Conservation (phyloP, 2,797 vertebrate species). For the Ceryle rudis region DNA sequence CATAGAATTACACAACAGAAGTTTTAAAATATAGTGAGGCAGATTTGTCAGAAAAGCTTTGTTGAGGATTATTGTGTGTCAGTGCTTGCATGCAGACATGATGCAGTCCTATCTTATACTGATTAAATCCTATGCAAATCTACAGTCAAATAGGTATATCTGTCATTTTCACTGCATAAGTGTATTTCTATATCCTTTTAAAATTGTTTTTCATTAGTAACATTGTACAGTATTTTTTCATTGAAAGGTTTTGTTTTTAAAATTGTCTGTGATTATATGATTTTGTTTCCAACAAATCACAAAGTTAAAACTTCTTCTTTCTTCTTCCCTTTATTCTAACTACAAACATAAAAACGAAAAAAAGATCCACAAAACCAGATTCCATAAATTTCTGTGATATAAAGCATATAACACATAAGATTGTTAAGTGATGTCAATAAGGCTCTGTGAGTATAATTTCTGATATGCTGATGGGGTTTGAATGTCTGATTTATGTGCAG, state of each 20-base stretch:
- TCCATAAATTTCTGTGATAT: not conserved
- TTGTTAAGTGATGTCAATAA: not conserved
- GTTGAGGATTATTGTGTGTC: not conserved
- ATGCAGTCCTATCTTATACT: not conserved
- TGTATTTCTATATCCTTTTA: not conserved
- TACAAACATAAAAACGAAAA: not conserved
- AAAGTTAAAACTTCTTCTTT: not conserved
- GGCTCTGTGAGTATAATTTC: not conserved
- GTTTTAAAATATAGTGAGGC: not conserved
- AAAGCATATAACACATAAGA: fast-evolving
- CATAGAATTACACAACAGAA: not conserved
- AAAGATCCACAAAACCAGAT: not conserved
- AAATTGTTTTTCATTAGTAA: not conserved
- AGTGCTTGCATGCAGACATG: not conserved
- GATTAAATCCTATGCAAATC: not conserved
- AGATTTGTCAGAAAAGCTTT: constrained; percentile 24
- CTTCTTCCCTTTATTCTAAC: not conserved
- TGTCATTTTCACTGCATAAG: not conserved
- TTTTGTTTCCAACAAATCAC: not conserved
- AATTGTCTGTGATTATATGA: not conserved
- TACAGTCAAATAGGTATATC: not conserved
- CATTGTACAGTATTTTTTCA: not conserved
- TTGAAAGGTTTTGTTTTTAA: not conserved
- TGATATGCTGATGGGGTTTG: not conserved
- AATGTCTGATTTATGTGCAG: constrained; percentile 33